phyloP scores from a whole-genome alignment of 2,113 vertebrate genomes.

The Oncorhynchus mykiss region DNA sequence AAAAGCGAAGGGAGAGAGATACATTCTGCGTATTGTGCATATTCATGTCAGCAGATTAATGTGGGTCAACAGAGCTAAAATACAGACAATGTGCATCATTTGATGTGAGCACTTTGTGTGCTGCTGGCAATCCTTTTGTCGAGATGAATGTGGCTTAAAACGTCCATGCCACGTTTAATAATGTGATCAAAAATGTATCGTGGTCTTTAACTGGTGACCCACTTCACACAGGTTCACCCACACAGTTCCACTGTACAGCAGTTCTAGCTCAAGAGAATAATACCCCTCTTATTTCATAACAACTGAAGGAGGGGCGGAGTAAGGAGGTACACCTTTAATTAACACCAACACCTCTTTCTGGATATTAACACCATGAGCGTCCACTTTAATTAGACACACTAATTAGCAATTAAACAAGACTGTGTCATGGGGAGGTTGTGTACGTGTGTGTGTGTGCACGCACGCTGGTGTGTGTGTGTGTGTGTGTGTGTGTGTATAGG shows the following conservation, averaged over 20 bases:
- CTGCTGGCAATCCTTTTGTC: slow-evolving; percentile 52
- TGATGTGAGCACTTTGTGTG: slow-evolving; percentile 7
- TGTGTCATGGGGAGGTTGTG: slow-evolving; percentile 34
- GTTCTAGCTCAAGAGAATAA: not conserved
- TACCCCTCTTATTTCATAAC: slow-evolving; percentile 25
- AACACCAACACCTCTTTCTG: slow-evolving; percentile 60
- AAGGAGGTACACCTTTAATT: slow-evolving; percentile 54
- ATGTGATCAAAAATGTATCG: not conserved
- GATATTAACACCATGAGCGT: slow-evolving; percentile 51
- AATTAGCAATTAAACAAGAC: slow-evolving; percentile 51
- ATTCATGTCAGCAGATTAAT: slow-evolving; percentile 33
- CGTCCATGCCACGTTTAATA: not conserved
- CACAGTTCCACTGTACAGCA: not conserved
- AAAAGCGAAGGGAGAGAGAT: not conserved
- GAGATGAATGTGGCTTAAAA: not conserved
- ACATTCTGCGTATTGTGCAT: not conserved
- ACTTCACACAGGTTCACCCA: too few relatives aligned
- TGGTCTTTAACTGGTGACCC: not conserved
- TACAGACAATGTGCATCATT: slow-evolving; percentile 31
- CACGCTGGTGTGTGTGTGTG: slow-evolving; percentile 7
- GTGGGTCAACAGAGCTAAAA: slow-evolving; percentile 27
- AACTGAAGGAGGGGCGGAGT: slow-evolving; percentile 45
- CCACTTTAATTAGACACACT: slow-evolving; percentile 51
- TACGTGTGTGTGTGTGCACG: too few relatives aligned
- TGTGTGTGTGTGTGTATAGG: slow-evolving; percentile 48